phyloP scores from a whole-genome alignment of 2,888 invertebrate species.

The Sarcophaga variegata region DNA sequence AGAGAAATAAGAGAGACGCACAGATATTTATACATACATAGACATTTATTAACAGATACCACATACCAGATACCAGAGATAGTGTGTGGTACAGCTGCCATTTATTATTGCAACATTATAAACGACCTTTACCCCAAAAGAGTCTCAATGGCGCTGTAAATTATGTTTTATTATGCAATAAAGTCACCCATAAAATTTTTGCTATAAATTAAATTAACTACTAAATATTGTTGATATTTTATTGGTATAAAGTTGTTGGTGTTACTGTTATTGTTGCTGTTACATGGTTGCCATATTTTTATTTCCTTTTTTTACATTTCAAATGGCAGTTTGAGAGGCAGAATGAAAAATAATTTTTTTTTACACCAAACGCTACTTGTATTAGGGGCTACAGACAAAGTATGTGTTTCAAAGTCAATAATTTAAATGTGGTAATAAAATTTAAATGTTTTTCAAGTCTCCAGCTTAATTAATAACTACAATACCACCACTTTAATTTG shows the following conservation, averaged over 20 bases:
- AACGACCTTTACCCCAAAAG: conserved; percentile 62
- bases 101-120: conserved; percentile 64
- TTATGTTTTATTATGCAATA: conserved; percentile 83
- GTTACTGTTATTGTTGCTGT: background rate
- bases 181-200: conserved; percentile 82
- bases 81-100: conserved; percentile 64
- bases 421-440: too few relatives aligned
- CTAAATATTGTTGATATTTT: conserved; percentile 81
- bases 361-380: background rate
- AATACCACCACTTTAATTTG: too few relatives aligned
- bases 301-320: conserved; percentile 32
- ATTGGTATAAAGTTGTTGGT: conserved; percentile 32
- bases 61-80: background rate
- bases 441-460: too few relatives aligned
- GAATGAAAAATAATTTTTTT: background rate
- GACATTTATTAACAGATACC: background rate
- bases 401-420: too few relatives aligned
- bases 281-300: conserved; percentile 37
- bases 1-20: background rate
- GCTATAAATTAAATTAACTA: conserved; percentile 83
- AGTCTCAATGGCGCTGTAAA: conserved; percentile 81
- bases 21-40: conserved; percentile 4
- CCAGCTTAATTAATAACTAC: too few relatives aligned
- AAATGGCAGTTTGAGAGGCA: background rate
- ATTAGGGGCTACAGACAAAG: too few relatives aligned